Conservation (phyloP, 2,888 invertebrate species). For the Chrysolina haemoptera region DNA sequence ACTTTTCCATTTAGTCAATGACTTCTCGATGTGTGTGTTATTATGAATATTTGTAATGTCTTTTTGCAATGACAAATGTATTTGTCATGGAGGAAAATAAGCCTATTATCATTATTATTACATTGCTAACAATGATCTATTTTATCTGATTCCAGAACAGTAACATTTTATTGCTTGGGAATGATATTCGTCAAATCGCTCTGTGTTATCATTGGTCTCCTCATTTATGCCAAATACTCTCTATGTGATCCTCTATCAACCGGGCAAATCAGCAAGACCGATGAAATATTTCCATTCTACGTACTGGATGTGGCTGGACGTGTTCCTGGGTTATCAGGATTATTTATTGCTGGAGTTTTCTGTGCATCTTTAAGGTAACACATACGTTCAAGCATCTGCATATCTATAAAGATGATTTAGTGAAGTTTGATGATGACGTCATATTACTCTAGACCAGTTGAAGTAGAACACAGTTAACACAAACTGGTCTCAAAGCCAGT, state of each 20-base stretch:
- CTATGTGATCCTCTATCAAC: slow-evolving; percentile 78
- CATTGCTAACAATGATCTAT: not conserved
- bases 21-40: too few relatives aligned
- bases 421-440: too few relatives aligned
- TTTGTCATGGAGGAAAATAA: too few relatives aligned
- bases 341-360: slow-evolving; percentile 83
- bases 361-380: slow-evolving; percentile 78
- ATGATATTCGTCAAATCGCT: slow-evolving; percentile 70
- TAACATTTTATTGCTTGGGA: slow-evolving; percentile 56
- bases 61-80: too few relatives aligned
- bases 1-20: too few relatives aligned
- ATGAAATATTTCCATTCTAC: slow-evolving; percentile 78
- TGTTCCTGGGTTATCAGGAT: slow-evolving; percentile 81
- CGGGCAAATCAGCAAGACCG: slow-evolving; percentile 72
- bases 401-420: too few relatives aligned
- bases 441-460: too few relatives aligned
- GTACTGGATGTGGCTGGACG: slow-evolving; percentile 78
- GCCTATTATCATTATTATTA: too few relatives aligned
- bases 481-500: too few relatives aligned
- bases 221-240: slow-evolving; percentile 77
- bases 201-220: slow-evolving; percentile 75
- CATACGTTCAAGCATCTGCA: not conserved
- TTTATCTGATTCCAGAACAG: slow-evolving; percentile 58
- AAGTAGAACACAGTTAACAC: too few relatives aligned
- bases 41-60: too few relatives aligned